Evolutionary conservation across 2,797 vertebrate species (phyloP), one percentile per base, ranked within the genome.

Genomic region (Xenopus petersii): DNA sequence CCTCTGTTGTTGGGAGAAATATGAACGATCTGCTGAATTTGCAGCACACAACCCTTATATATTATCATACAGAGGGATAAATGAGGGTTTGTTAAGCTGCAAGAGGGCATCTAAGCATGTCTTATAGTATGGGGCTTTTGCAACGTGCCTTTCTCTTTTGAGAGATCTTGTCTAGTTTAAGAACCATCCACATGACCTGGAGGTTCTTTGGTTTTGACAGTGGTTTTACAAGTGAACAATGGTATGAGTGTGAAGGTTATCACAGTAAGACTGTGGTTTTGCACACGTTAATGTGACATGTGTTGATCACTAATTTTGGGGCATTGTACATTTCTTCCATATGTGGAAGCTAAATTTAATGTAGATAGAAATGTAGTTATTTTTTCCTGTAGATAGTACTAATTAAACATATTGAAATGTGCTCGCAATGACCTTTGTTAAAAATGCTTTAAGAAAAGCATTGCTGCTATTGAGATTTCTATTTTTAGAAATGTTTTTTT

Each of bases 391-490:
- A 68, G 85, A 89, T 89, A 83, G 87, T 85, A 86, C 80, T 83
- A 84, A 89, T 79, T 83, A 84, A 89, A 49, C 85, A 87, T 90
- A 89, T 83, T 82, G 83, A 90, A 86, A 88, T 83, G 84, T 85
- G 89, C 91, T 92, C 88, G 84, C 87, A 81, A 86, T 86, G 83
- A 89, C 84, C 84, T 51, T 76, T 83, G 81, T 88, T 86, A 82
- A 84, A 30, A 89, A 88, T 91, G 92, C 91, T 93, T 93, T 88
- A 86, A 51, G 49, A 90, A 68, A 90, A 91, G 90, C 90, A 92
- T 93, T 93, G 93, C 93, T 94, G 93, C 93, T 94, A 93, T 85
- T 86, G 78, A 91, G 81, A 89, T 90, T 90, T 91, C 86, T 90
- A 90, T 91, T 93, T 93, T 88, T 91, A 90, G 91, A 90, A 92